Evolutionary conservation across 1,140 invertebrate genomes (phyloP).

Genomic region (Drosophila oshimai): DNA sequence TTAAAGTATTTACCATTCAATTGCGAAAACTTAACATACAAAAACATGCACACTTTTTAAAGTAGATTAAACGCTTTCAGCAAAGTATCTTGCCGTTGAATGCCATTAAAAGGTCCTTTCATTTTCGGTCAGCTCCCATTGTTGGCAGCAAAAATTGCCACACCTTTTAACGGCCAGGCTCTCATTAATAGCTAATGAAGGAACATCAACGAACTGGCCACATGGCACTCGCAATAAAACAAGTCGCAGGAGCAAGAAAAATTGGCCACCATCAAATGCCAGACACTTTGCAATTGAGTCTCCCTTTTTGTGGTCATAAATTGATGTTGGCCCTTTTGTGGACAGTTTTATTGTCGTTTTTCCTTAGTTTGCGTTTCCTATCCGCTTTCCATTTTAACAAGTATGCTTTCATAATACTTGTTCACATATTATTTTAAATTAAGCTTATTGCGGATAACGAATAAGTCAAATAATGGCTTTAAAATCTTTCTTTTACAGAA

Average conservation of each 20-base stretch:
- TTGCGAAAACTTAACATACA: background rate
- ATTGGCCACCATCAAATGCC: constrained; percentile 33
- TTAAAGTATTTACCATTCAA: too few relatives aligned
- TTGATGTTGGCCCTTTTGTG: constrained; percentile 33
- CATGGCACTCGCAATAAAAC: constrained; percentile 1
- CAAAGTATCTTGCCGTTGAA: background rate
- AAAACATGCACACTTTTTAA: background rate
- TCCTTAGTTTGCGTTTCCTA: background rate
- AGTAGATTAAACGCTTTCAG: background rate
- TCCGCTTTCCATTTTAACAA: background rate
- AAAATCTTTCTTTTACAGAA: too few relatives aligned
- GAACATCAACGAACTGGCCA: constrained; percentile 32
- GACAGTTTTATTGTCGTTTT: background rate
- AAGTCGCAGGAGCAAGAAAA: constrained; percentile 21
- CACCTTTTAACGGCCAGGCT: constrained; percentile 61
- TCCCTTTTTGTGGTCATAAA: constrained; percentile 22
- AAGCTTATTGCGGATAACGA: too few relatives aligned
- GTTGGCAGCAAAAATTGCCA: constrained; percentile 49
- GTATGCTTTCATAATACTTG: too few relatives aligned
- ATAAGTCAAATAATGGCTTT: too few relatives aligned
- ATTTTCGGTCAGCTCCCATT: background rate
- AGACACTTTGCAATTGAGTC: constrained; percentile 55
- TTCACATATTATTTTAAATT: too few relatives aligned
- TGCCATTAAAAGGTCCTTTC: background rate
- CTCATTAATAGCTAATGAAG: constrained; percentile 73